Percentiles rank a stretch among this genome's conserved stretches.
phyloP scores from a whole-genome alignment of 2,797 vertebrate genomes.

The Sebastes melanostomus region DNA sequence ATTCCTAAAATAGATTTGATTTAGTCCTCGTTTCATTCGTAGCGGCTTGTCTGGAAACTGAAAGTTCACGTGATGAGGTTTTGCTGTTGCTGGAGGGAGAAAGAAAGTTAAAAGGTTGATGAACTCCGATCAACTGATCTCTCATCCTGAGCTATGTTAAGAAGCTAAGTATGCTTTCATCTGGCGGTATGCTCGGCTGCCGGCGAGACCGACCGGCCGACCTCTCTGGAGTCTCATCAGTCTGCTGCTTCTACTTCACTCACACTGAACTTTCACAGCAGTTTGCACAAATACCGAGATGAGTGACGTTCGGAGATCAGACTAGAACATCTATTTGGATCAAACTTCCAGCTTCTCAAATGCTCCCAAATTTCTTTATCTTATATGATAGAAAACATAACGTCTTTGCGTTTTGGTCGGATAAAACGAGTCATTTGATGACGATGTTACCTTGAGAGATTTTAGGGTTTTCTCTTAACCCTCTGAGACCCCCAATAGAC shows the following conservation, averaged over 20 bases:
- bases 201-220: neutral
- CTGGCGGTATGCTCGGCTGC: constrained; percentile 6
- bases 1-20: neutral
- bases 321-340: neutral
- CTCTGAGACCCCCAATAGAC: no score
- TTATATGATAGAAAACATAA: neutral
- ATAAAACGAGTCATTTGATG: no score
- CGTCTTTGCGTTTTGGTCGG: no score
- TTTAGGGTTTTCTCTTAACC: no score
- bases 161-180: constrained; percentile 41
- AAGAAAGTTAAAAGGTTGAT: neutral
- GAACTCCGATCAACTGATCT: constrained; percentile 24
- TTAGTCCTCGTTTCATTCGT: neutral
- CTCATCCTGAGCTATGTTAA: constrained; percentile 28
- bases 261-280: neutral
- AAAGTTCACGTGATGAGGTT: neutral
- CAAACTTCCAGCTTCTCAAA: neutral
- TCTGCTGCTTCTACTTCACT: neutral
- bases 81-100: neutral
- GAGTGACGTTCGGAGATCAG: neutral
- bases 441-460: no score
- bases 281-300: neutral
- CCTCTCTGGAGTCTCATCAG: constrained; percentile 20
- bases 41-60: neutral
- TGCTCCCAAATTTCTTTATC: neutral